Base-by-base conservation (phyloP, 2,797 vertebrate species). In the Gadopsis marmoratus region DNA sequence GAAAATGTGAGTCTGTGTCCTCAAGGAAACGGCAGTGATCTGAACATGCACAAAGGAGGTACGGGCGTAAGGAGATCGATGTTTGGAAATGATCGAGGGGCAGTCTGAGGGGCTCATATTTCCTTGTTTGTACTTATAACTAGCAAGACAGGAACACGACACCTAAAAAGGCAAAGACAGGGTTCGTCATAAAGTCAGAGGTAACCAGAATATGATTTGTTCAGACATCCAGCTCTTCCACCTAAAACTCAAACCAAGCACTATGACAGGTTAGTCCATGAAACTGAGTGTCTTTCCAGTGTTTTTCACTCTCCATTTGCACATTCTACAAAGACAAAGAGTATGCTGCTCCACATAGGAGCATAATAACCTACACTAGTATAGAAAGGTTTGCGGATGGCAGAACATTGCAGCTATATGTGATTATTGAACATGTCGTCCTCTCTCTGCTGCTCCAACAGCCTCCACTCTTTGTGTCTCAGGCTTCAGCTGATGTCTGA, bases 1-100 rank as follows among this genome's bases (percentile, higher is more conserved):
- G 11, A 65, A 74, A 59, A 37, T 43, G 17, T 13, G 29, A 37
- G 3, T 37, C 16, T 50, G 37, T 66, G 26, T 45, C 71, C 69
- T 75, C 33, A 67, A 67, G 63, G 51, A 17, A 53, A 51, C 60
- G 51, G 41, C 35, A 13, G 31, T 13, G 29, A 43, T 63, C 23
- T 35, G 51, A 39, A 41, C 16, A 4, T 13, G 14, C 8, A 21
- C n/a, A 9, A 47, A 7, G 29, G 19, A 54, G 53, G 58, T 21
- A 43, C 12, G 23, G 10, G 37, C 21, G n/a, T 41, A 11, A 29
- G 10, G 14, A 17, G 37, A 29, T 17, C 5, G 11, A 5, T 19
- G 17, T 56, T 33, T 19, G 55, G 39, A 45, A 17, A 26, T 16
- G 0, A 55, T 29, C 9, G 16, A 7, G 43, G 4, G 39, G 37